Base-by-base conservation (phyloP, 2,888 invertebrate species). In the Drosophila kambysellisi region DNA sequence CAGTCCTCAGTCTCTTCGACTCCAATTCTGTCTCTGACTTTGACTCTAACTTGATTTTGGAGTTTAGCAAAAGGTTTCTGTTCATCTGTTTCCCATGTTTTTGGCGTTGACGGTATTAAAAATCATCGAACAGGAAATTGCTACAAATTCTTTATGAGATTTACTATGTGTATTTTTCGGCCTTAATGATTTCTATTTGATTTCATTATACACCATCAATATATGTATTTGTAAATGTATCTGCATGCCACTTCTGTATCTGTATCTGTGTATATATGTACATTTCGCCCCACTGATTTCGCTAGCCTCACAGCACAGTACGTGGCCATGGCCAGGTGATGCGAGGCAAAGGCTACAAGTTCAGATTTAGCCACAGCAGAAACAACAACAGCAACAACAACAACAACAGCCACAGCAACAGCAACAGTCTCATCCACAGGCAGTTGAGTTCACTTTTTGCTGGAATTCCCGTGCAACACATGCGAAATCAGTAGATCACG, bases 41-140 rank as follows among this genome's bases (percentile, higher is more conserved):
- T 39, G 54, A 37, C 53, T 37, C 35, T 1, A 33, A 25, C 53
- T 70, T 65, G 70, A 63, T 43, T 60, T 68, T 41, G 43, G 29
- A 51, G 62, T 66, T 71, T 69, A 57, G 70, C 68, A 65, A 83
- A 88, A 74, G 74, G 68, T 84, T 84, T 75, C 25, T 46, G 46
- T 46, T 46, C 46, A 46, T 59, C 25, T 71, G 74, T 66, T 89
- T 90, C 80, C 88, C 88, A 87, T 71, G 70, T 76, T 72, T 54
- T 41, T 60, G 43, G 59, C 53, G 33, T 73, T 58, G 62, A 61
- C 60, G 70, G 67, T 68, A 76, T 74, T 70, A 73, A 81, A 82
- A 87, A 83, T 76, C 87, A 87, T 88, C 83, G 81, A 79, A 87
- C 90, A 91, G 91, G 91, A 91, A 91, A 91, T 91, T 87, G 89